Evolutionary conservation across 2,797 vertebrate genomes (phyloP).

Genomic region (Lacerta bilineata): DNA sequence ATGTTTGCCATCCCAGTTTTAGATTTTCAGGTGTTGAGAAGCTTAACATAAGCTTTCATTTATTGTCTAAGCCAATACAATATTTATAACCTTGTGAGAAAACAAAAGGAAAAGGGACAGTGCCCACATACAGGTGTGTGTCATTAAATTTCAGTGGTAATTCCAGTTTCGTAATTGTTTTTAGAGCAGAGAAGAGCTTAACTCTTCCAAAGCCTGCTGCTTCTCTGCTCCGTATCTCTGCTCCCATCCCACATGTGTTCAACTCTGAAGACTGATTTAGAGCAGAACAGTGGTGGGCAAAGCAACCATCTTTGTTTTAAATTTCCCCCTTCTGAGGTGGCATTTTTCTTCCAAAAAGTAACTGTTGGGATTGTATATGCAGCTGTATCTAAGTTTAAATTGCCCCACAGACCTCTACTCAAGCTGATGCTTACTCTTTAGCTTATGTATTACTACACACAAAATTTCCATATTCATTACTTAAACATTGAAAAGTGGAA

Average conservation of each 20-base stretch:
- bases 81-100: too few species aligned
- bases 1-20: too few species aligned
- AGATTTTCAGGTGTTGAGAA: too few species aligned
- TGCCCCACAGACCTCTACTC: background rate
- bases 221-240: background rate
- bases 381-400: background rate
- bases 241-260: background rate
- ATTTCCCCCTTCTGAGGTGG: background rate
- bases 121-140: too few species aligned
- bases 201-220: background rate
- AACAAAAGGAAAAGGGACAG: too few species aligned
- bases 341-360: background rate
- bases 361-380: background rate
- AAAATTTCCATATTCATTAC: background rate
- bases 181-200: background rate
- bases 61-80: too few species aligned
- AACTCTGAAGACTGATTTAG: background rate
- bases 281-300: background rate
- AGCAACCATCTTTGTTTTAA: background rate
- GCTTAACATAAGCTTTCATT: too few species aligned
- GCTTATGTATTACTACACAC: background rate
- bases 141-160: too few species aligned
- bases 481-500: background rate
- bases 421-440: background rate
- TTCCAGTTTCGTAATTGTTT: too few species aligned